Percentiles rank a stretch among this genome's conserved stretches.
Evolutionary conservation across 1,140 invertebrate species (phyloP).

Genomic region (Lutraria rhynchaena): DNA sequence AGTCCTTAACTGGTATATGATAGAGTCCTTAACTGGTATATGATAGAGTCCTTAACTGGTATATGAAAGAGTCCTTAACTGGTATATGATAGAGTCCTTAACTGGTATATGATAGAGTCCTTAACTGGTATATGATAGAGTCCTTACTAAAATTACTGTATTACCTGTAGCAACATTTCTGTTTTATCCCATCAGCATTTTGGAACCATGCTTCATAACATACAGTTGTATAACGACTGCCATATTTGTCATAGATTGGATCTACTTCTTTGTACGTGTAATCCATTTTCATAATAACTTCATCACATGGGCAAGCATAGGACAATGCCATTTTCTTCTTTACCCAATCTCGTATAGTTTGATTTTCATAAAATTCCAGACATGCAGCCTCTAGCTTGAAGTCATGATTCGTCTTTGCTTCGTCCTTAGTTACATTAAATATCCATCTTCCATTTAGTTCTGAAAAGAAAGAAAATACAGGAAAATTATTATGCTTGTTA

Average conservation of each 20-base stretch:
- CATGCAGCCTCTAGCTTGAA: neutral
- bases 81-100: no score
- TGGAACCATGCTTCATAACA: conserved; percentile 39
- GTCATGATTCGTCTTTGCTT: neutral
- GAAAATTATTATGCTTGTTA: no score
- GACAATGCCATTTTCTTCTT: neutral
- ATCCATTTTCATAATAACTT: conserved; percentile 12
- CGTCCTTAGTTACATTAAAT: neutral
- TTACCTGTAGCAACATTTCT: conserved; percentile 34
- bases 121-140: no score
- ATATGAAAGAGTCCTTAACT: no score
- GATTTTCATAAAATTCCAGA: neutral
- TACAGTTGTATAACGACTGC: neutral
- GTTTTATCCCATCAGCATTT: conserved; percentile 17
- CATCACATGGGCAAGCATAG: conserved; percentile 4
- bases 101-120: no score
- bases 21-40: no score
- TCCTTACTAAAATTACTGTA: neutral
- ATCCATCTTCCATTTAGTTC: conserved; percentile 20
- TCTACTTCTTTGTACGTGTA: neutral
- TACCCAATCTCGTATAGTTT: neutral
- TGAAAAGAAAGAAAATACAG: no score
- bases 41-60: no score
- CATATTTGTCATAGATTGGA: neutral
- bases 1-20: no score